Evolutionary conservation across 2,797 vertebrate genomes (phyloP).

Genomic region (Paedocypris micromegethes): DNA sequence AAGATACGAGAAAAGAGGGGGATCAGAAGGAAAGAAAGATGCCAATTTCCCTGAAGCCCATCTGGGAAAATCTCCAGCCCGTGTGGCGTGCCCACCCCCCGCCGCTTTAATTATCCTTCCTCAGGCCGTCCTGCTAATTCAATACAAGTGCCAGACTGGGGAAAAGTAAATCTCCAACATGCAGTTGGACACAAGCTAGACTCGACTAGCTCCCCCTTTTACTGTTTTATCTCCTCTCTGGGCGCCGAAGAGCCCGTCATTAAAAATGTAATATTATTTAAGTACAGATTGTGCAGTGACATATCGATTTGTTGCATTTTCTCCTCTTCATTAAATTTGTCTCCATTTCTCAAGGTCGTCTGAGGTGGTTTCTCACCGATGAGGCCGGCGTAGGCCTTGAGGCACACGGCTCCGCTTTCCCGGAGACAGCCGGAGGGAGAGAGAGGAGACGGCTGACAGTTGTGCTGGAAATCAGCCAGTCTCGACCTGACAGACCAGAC

Average conservation of each 20-base stretch:
- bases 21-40: constrained; percentile 7
- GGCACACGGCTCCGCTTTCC: constrained; percentile 75
- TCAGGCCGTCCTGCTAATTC: constrained; percentile 38
- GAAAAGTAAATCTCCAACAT: constrained; percentile 15
- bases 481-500: constrained; percentile 73
- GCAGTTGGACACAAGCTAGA: constrained; percentile 17
- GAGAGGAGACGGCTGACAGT: constrained; percentile 76
- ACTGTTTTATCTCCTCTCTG: constrained; percentile 5
- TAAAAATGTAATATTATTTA: constrained; percentile 36
- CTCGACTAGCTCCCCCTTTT: background rate
- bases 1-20: background rate
- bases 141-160: constrained; percentile 25
- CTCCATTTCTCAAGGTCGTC: constrained; percentile 1
- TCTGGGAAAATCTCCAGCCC: constrained; percentile 36
- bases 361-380: constrained; percentile 74
- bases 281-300: constrained; percentile 21
- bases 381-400: constrained; percentile 87
- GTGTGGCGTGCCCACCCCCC: constrained; percentile 26
- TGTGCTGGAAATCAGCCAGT: constrained; percentile 87
- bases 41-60: constrained; percentile 35
- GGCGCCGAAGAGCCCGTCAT: constrained; percentile 13
- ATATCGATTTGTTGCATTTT: constrained; percentile 22
- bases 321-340: constrained; percentile 17
- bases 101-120: constrained; percentile 39
- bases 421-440: constrained; percentile 72